Base-by-base conservation (phyloP, 2,888 invertebrate genomes). In the Petrolisthes cinctipes region DNA sequence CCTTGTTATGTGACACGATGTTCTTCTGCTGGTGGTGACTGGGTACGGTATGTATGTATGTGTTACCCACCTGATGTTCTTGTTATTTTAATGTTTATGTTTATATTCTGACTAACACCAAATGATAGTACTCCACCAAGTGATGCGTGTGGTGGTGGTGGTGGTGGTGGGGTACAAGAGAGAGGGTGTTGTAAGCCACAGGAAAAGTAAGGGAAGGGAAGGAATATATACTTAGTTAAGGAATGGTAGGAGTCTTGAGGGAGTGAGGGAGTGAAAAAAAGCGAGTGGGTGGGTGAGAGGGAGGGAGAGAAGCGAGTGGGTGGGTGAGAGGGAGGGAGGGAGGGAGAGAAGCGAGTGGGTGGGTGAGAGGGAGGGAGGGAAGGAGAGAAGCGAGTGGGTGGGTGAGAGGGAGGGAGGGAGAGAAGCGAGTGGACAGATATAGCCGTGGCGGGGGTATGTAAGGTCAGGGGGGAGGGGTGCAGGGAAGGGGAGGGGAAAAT, bases 381-480 rank as follows among this genome's bases (percentile, higher is more conserved):
- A 80, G 57, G 56, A 17, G 17, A n/a, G 20, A 9, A n/a, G 56
- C 6, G 80, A 17, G 54, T 6, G 5, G 56, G 80, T 6, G 56
- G 11, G 80, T 56, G 54, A n/a, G n/a, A 9, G 80, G n/a, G 80
- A 37, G n/a, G 20, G 80, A n/a, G 9, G 56, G 20, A 56, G 80
- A 37, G n/a, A 56, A 56, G n/a, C 7, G 57, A 23, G 57, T 17
- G 56, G 80, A 4, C 14, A 20, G 17, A 56, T 54, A n/a, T 54
- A 56, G 80, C 11, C 9, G 57, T 17, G n/a, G 57, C 7, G 20
- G 37, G 81, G 23, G 54, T 53, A 23, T 23, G 61, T 57, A 61
- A 23, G 81, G 61, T 20, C 57, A 81, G 81, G 61, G 23, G 23
- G 57, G 81, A 51, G 57, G 51, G 57, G 81, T 68, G 66, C 51